Conservation (phyloP, 2,113 vertebrate species). For the Cranoglanis bouderius region DNA sequence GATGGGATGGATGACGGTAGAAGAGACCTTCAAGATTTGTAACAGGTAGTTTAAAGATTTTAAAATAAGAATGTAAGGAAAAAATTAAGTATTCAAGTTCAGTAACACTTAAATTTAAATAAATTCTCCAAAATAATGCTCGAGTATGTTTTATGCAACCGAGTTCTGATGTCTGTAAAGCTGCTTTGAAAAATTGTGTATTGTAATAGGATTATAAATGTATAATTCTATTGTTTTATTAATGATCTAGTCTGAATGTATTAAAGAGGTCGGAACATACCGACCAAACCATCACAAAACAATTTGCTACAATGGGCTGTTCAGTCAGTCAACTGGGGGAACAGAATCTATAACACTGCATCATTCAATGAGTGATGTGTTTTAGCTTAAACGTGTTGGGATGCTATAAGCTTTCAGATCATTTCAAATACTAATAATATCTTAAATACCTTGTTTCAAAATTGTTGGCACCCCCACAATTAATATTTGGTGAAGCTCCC, state of each 20-base stretch:
- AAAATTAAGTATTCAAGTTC: not conserved
- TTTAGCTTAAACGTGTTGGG: not conserved
- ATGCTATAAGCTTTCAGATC: not conserved
- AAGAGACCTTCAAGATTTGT: not conserved
- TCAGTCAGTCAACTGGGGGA: not conserved
- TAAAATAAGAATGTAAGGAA: not conserved
- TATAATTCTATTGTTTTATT: not conserved
- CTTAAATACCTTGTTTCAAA: not conserved
- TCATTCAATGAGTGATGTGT: not conserved
- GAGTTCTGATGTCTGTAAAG: not conserved
- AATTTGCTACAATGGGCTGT: not conserved
- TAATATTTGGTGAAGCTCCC: not conserved
- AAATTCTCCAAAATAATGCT: too few relatives aligned
- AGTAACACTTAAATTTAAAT: not conserved
- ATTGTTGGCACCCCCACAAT: not conserved
- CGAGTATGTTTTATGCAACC: too few relatives aligned
- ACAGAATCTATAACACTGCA: not conserved
- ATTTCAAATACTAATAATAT: not conserved
- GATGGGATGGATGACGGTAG: not conserved
- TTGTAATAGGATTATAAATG: too few relatives aligned
- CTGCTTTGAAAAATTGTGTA: not conserved
- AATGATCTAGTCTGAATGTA: too few relatives aligned
- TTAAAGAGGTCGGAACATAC: not conserved
- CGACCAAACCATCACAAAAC: not conserved
- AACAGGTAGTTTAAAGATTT: not conserved